Evolutionary conservation across 1,140 invertebrate genomes (phyloP).

Genomic region (Lordiphosa clarofinis): DNA sequence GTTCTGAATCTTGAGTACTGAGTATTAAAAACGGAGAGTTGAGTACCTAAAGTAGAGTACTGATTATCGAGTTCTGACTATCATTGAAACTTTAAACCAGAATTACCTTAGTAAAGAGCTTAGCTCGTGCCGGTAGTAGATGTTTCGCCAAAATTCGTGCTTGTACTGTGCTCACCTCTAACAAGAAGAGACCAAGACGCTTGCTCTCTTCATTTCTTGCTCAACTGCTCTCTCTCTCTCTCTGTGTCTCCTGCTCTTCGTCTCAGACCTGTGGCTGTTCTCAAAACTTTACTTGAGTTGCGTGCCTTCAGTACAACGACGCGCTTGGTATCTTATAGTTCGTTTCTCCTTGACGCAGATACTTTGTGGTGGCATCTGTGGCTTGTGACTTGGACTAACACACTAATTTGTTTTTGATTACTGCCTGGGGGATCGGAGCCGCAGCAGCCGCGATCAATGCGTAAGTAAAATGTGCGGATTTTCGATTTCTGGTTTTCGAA

Average conservation of each 20-base stretch:
- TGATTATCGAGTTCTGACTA: too few species aligned
- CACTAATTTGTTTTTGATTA: constrained; percentile 70
- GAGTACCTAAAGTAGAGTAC: too few species aligned
- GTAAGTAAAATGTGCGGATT: constrained; percentile 54
- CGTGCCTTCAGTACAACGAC: constrained; percentile 49
- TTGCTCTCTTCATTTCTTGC: too few species aligned
- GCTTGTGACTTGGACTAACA: constrained; percentile 22
- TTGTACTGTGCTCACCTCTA: not conserved
- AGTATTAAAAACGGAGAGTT: too few species aligned
- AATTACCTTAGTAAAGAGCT: too few species aligned
- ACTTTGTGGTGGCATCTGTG: constrained; percentile 2
- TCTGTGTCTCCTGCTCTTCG: constrained; percentile 8
- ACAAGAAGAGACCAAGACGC: constrained; percentile 15
- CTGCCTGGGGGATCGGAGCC: constrained; percentile 27
- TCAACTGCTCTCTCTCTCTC: constrained; percentile 15
- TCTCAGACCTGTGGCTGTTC: constrained; percentile 42
- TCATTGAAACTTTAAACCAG: too few species aligned
- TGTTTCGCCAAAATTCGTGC: too few species aligned
- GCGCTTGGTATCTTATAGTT: constrained; percentile 60
- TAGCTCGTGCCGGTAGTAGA: too few species aligned
- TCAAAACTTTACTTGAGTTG: constrained; percentile 22
- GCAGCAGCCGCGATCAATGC: not conserved
- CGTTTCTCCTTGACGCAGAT: constrained; percentile 31
- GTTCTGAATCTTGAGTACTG: too few species aligned
- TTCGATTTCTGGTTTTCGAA: constrained; percentile 17